These are phyloP conservation scores for Anthoscopus minutus DNA, from an alignment of 2,113 vertebrate genomes.

Conservation along the genomic window DNA sequence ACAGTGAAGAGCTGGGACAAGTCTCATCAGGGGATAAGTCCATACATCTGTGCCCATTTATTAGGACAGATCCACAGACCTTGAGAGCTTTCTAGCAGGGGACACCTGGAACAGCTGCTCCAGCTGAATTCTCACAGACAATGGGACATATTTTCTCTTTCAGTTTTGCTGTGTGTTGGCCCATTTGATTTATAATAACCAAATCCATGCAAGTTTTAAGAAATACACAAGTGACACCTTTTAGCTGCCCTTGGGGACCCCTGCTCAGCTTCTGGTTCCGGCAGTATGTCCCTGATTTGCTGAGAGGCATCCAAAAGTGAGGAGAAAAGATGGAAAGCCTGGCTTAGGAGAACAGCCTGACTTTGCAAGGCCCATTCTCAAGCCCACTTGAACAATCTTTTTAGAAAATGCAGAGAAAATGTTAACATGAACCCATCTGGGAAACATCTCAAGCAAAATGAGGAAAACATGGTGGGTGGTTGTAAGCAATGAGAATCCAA, in stretches of 20 bases:
- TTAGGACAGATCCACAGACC: not conserved
- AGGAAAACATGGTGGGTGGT: not conserved
- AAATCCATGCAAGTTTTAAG: not conserved
- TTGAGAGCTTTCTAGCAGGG: not conserved
- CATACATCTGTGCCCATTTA: rapidly evolving
- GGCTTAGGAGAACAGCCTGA: not conserved
- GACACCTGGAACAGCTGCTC: not conserved
- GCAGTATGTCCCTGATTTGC: not conserved
- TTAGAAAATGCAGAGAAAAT: not conserved
- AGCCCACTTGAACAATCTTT: not conserved
- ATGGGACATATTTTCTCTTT: not conserved
- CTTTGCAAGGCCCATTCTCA: not conserved
- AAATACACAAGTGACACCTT: not conserved
- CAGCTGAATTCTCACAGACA: not conserved
- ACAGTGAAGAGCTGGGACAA: not conserved
- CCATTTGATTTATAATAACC: not conserved
- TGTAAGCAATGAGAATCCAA: not conserved
- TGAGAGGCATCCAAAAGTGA: not conserved
- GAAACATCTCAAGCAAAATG: not conserved
- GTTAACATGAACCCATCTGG: not conserved
- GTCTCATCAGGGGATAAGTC: not conserved
- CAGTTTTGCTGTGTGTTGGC: not conserved
- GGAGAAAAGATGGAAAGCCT: not conserved
- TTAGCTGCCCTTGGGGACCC: not conserved
- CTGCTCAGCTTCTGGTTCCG: not conserved